Base-by-base conservation (phyloP, 2,113 vertebrate species). In the Ranitomeya imitator region DNA sequence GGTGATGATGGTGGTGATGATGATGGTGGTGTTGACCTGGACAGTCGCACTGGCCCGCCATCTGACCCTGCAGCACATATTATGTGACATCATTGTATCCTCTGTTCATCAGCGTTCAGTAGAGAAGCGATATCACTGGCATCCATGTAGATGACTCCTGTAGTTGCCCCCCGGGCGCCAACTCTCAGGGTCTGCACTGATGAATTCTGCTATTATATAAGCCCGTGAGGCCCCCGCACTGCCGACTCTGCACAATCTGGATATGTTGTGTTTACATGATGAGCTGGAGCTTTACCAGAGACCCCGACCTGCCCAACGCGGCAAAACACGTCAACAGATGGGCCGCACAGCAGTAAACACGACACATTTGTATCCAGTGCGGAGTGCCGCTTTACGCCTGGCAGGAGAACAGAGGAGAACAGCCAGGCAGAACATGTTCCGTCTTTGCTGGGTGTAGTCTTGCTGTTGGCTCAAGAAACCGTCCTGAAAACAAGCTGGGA, bases 401-500 rank as follows among this genome's bases (percentile, higher is more conserved):
- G 79, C 67, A 74, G 65, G 26, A 26, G 60, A 57, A 52, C 54
- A 10, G 45, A 73, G 74, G 51, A 60, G 52, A 73, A 87, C 9
- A 60, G 16, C 86, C 45, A 61, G 76, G 61, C 31, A 55, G 85
- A 86, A 37, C 79, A 65, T 63, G 69, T 37, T 71, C 54, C 52
- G 31, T 54, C 79, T 73, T 82, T 54, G 15, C 52, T 21, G 86
- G 86, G 86, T 88, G 86, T 69, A 59, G 86, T 67, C 76, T 79
- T 16, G 74, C 76, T 54, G 16, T 77, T 74, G 79, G 86, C 67
- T 88, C 7, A 16, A 45, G 60, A 60, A 52, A 26, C 59, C 59
- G 26, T 88, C 67, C 80, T 19, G 69, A 73, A 83, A 88, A 83
- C 86, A 83, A 65, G 80, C 57, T 77, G 69, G 14, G 59, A 87